Percentiles rank a stretch among this genome's conserved stretches.
These are phyloP conservation scores for Trypoxylon attenuatum DNA, from an alignment of 2,888 invertebrate species.

Conservation along the genomic window DNA sequence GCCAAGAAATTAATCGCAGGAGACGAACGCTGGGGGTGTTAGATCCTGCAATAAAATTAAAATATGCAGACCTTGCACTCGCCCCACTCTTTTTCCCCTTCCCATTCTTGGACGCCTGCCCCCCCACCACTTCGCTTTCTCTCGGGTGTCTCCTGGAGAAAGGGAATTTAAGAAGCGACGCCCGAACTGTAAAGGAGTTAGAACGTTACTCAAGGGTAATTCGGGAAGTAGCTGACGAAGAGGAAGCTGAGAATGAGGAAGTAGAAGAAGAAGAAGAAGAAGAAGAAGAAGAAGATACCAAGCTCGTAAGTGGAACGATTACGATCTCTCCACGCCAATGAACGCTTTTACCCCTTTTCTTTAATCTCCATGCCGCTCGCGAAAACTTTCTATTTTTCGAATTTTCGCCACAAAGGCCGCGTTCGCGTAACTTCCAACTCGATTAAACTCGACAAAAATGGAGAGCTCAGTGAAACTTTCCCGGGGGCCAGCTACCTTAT, in stretches of 20 bases:
- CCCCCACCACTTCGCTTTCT: background rate
- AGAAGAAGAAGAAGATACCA: constrained; percentile 9
- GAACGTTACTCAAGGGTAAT: constrained; percentile 16
- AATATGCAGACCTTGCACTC: too few relatives aligned
- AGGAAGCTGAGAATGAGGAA: too few relatives aligned
- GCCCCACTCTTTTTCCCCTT: background rate
- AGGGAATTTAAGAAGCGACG: background rate
- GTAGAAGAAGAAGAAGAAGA: too few relatives aligned
- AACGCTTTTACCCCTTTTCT: constrained; percentile 21
- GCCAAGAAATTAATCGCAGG: background rate
- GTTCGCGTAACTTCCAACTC: constrained; percentile 14
- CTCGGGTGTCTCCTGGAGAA: background rate
- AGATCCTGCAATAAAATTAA: background rate
- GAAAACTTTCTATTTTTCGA: constrained; percentile 27
- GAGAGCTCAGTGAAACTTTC: constrained; percentile 9
- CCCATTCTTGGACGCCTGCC: background rate
- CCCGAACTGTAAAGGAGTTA: background rate
- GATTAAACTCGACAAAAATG: constrained; percentile 27
- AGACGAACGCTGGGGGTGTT: background rate
- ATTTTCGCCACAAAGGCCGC: background rate
- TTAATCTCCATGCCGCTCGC: constrained; percentile 7
- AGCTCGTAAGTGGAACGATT: constrained; percentile 16
- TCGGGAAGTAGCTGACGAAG: constrained; percentile 21
- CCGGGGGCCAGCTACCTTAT: background rate
- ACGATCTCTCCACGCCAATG: constrained; percentile 12